Percentiles rank a stretch among this genome's conserved stretches.
Evolutionary conservation across 2,113 vertebrate species (phyloP).

Genomic region (Emydocephalus ijimae): DNA sequence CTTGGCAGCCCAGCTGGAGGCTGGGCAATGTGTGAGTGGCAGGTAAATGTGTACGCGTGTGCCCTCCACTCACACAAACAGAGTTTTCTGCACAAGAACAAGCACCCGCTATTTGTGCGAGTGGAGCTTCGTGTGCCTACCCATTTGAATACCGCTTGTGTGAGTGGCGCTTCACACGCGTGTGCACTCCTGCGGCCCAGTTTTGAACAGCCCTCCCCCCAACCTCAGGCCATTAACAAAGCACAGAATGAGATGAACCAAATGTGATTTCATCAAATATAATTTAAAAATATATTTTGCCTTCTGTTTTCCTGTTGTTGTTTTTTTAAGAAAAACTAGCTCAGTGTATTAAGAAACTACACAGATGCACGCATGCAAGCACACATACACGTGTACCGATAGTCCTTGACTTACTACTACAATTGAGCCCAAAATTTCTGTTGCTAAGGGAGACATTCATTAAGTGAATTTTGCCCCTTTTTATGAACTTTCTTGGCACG

Average conservation of each 20-base stretch:
- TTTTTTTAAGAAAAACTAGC: background rate
- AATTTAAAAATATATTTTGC: background rate
- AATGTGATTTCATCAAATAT: background rate
- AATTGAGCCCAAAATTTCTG: background rate
- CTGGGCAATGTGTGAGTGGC: background rate
- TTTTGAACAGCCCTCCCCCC: background rate
- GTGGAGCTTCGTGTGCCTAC: background rate
- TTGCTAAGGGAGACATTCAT: background rate
- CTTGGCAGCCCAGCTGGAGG: background rate
- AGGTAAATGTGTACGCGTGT: fast-evolving
- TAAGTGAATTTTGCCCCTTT: background rate
- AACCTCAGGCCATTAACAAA: background rate
- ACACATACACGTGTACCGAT: background rate
- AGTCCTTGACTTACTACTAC: background rate
- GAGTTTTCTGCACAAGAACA: background rate
- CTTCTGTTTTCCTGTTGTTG: background rate
- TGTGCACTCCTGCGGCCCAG: fast-evolving
- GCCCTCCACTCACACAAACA: background rate
- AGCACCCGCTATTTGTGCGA: background rate
- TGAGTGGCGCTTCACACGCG: background rate
- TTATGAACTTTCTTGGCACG: background rate
- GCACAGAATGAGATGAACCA: background rate
- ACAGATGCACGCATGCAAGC: background rate
- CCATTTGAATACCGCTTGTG: background rate
- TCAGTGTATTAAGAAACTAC: background rate